Conservation (phyloP, 2,113 vertebrate species). For the Danio rerio region DNA sequence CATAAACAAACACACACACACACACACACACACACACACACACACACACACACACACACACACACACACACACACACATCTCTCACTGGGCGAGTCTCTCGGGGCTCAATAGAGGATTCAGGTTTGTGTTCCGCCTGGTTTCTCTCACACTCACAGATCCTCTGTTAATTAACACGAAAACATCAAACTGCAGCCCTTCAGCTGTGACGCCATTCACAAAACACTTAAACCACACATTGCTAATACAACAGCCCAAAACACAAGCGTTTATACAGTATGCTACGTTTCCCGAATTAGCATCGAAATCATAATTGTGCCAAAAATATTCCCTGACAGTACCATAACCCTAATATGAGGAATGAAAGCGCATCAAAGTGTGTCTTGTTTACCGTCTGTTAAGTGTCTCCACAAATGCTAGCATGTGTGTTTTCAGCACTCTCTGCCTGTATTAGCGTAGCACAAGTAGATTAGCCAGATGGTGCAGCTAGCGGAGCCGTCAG, state of each 20-base stretch:
- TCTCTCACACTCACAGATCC: slow-evolving; percentile 17
- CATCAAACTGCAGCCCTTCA: too few species aligned
- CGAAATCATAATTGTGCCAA: too few species aligned
- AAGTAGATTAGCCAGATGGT: slow-evolving; percentile 45
- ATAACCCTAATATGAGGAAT: not conserved
- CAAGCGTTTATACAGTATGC: too few species aligned
- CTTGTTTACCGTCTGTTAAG: slow-evolving; percentile 6
- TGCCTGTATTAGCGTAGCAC: slow-evolving; percentile 21
- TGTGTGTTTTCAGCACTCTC: not conserved
- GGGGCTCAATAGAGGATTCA: slow-evolving; percentile 17
- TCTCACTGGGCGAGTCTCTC: slow-evolving; percentile 32
- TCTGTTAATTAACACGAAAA: slow-evolving; percentile 13
- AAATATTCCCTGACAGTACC: too few species aligned
- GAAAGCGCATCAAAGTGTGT: not conserved
- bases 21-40: not conserved
- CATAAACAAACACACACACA: too few species aligned
- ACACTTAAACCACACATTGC: too few species aligned
- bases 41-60: not conserved
- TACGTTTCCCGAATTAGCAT: too few species aligned
- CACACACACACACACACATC: not conserved
- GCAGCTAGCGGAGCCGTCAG: not conserved
- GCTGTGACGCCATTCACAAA: too few species aligned
- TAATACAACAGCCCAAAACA: too few species aligned
- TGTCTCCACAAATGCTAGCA: not conserved
- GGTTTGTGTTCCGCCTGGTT: slow-evolving; percentile 38